Conservation (phyloP, 2,797 vertebrate species). For the Enteromius viviparus region DNA sequence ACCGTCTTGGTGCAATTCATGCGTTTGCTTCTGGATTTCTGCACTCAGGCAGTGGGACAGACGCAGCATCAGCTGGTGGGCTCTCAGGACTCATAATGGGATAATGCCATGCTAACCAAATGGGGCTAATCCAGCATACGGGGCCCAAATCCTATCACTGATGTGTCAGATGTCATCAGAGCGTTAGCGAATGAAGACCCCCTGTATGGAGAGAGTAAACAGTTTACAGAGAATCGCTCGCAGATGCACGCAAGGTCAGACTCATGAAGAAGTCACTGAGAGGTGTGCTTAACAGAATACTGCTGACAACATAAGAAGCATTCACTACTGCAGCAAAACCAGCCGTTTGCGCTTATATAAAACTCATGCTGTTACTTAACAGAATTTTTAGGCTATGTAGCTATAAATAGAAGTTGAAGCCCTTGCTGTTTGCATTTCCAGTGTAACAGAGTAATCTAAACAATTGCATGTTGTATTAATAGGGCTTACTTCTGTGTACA, state of each 20-base stretch:
- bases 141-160: constrained; percentile 62
- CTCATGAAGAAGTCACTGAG: constrained; percentile 38
- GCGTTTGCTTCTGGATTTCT: constrained; percentile 28
- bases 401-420: constrained; percentile 27
- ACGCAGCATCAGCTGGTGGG: constrained; percentile 61
- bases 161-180: constrained; percentile 65
- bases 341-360: constrained; percentile 6
- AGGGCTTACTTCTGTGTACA: neutral
- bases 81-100: constrained; percentile 60
- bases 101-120: constrained; percentile 63
- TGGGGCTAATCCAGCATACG: constrained; percentile 62
- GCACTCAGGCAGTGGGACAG: constrained; percentile 44
- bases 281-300: constrained; percentile 42
- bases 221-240: constrained; percentile 52
- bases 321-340: constrained; percentile 29
- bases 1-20: constrained; percentile 13
- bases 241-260: constrained; percentile 55
- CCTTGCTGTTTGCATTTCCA: constrained; percentile 27
- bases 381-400: constrained; percentile 9
- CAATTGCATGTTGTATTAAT: neutral
- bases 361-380: constrained; percentile 38
- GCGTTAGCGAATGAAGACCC: constrained; percentile 55
- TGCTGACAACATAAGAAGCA: constrained; percentile 57
- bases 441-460: constrained; percentile 13
- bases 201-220: constrained; percentile 55